These are phyloP conservation scores for Schizotus pectinicornis DNA, from an alignment of 2,888 invertebrate genomes.

Conservation along the genomic window DNA sequence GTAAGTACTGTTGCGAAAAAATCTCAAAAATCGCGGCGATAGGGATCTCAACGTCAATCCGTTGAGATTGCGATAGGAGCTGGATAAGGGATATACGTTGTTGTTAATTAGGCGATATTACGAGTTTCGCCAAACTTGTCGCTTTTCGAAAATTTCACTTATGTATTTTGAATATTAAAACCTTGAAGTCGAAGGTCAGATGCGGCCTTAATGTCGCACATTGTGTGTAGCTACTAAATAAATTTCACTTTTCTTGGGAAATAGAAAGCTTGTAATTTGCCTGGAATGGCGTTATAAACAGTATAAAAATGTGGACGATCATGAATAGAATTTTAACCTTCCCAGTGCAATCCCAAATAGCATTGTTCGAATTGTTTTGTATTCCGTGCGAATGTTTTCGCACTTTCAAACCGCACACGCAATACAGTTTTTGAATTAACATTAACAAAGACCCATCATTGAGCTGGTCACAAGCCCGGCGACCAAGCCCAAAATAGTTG, in stretches of 20 bases:
- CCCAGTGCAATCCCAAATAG: constrained; percentile 15
- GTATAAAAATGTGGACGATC: constrained; percentile 19
- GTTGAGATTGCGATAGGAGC: too few relatives aligned
- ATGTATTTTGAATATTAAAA: constrained; percentile 10
- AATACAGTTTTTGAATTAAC: constrained; percentile 13
- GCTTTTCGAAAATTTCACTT: constrained; percentile 4
- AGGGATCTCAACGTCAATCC: too few relatives aligned
- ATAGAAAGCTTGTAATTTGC: constrained; percentile 40
- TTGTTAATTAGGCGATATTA: too few relatives aligned
- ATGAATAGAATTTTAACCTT: constrained; percentile 27
- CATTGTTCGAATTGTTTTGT: constrained; percentile 22
- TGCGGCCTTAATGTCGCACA: constrained; percentile 18
- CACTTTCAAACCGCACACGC: constrained; percentile 27
- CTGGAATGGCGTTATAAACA: constrained; percentile 24
- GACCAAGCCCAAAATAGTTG: too few relatives aligned
- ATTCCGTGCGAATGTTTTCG: constrained; percentile 29
- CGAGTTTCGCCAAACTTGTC: too few relatives aligned
- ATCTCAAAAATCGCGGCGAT: background rate
- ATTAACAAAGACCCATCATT: constrained; percentile 7
- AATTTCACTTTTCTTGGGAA: constrained; percentile 47
- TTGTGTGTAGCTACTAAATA: constrained; percentile 33
- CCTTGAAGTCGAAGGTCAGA: constrained; percentile 19
- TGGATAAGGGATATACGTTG: too few relatives aligned
- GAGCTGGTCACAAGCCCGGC: too few relatives aligned
- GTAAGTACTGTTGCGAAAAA: constrained; percentile 6